phyloP scores from a whole-genome alignment of 2,797 vertebrate species.

The Xenops minutus region DNA sequence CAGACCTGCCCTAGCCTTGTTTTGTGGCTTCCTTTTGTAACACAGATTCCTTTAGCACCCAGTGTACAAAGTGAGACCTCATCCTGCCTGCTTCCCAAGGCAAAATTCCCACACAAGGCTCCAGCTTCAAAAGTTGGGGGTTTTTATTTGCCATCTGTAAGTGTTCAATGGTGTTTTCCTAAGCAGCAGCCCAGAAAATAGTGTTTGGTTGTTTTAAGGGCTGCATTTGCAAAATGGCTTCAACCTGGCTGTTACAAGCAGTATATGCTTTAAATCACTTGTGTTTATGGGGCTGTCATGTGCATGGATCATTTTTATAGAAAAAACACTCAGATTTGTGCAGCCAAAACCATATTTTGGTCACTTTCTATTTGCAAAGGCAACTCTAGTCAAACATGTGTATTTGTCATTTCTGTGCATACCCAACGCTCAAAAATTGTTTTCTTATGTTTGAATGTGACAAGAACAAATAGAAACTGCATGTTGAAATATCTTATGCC shows the following conservation, averaged over 20 bases:
- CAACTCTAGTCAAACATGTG: neutral
- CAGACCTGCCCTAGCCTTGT: neutral
- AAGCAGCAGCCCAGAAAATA: constrained; percentile 20
- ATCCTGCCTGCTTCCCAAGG: neutral
- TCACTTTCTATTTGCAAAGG: neutral
- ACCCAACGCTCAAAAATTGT: neutral
- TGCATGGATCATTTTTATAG: neutral
- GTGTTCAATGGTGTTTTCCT: constrained; percentile 5
- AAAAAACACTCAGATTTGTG: neutral
- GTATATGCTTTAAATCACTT: neutral
- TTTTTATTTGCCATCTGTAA: constrained; percentile 26
- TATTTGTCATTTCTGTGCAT: neutral
- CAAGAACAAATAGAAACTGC: neutral
- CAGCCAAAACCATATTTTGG: neutral
- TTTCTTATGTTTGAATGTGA: neutral
- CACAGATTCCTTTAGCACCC: neutral
- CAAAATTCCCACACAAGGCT: neutral
- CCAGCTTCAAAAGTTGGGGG: neutral
- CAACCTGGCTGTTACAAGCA: neutral
- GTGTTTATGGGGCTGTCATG: neutral
- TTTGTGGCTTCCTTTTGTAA: neutral
- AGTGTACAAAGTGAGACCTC: neutral
- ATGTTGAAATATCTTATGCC: neutral
- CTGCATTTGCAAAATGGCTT: neutral
- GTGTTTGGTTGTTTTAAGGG: neutral